These are phyloP conservation scores for Drosophila nigromelanica DNA, from an alignment of 1,140 invertebrate genomes.

Conservation along the genomic window DNA sequence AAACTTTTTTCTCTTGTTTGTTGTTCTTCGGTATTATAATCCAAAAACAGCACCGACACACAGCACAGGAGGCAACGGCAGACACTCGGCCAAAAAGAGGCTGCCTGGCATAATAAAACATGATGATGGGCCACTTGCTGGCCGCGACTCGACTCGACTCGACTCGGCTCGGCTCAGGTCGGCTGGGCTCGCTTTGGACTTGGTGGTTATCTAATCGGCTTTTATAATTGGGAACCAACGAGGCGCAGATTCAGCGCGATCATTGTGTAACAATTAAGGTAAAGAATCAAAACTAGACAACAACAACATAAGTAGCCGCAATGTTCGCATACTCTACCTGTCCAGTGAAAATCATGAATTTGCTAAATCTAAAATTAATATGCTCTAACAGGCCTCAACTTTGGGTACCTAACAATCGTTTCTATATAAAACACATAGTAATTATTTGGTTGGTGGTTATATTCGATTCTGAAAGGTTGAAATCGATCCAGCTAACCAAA, in stretches of 20 bases:
- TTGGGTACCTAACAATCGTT: no score
- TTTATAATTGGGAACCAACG: conserved; percentile 74
- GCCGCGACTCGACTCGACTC: not conserved
- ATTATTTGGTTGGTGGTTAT: no score
- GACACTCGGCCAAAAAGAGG: conserved; percentile 22
- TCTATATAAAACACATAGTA: not conserved
- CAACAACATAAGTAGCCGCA: conserved; percentile 22
- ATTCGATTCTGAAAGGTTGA: no score
- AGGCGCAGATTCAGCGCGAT: conserved; percentile 67
- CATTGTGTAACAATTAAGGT: conserved; percentile 80
- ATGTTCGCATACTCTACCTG: conserved; percentile 19
- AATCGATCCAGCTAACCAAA: not conserved
- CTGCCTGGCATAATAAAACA: conserved; percentile 63
- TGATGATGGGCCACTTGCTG: conserved; percentile 58
- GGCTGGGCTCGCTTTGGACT: conserved; percentile 28
- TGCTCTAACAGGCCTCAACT: conserved; percentile 25
- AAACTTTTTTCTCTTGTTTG: conserved; percentile 57
- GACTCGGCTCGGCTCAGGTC: not conserved
- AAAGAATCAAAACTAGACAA: conserved; percentile 63
- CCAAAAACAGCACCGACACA: conserved; percentile 66
- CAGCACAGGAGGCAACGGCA: conserved; percentile 18
- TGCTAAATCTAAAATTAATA: conserved; percentile 39
- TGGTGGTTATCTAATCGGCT: conserved; percentile 74
- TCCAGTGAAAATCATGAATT: conserved; percentile 34
- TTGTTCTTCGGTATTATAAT: conserved; percentile 54